Conservation (phyloP, 2,113 vertebrate genomes). For the Turnix velox region DNA sequence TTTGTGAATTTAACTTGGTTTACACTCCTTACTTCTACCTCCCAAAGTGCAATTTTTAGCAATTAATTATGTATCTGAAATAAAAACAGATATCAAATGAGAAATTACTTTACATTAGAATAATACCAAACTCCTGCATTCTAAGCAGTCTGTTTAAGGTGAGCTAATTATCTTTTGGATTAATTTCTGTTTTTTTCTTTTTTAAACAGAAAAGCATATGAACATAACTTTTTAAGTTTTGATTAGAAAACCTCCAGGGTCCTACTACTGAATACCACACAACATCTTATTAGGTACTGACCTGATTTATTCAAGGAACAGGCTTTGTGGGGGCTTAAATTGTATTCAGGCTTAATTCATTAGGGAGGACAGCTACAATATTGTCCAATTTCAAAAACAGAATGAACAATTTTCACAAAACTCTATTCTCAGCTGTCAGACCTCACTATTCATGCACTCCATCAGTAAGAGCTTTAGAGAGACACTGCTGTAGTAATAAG, state of each 20-base stretch:
- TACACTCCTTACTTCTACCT: neutral
- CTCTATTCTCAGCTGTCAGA: neutral
- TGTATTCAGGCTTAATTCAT: neutral
- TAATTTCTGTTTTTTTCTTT: neutral
- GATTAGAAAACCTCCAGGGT: neutral
- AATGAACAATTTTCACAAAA: neutral
- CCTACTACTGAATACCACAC: neutral
- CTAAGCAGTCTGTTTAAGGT: neutral
- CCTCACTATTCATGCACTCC: neutral
- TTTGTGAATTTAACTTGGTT: neutral
- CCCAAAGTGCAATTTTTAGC: neutral
- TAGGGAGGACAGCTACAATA: neutral
- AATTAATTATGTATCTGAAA: neutral
- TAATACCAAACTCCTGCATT: accelerated
- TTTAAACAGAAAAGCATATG: neutral
- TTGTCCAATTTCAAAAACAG: neutral
- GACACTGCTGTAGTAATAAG: neutral
- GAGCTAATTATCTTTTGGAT: neutral
- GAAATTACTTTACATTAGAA: neutral
- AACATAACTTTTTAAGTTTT: neutral
- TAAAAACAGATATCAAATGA: neutral
- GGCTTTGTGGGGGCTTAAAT: neutral
- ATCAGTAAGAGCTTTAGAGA: neutral
- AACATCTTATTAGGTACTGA: neutral
- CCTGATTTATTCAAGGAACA: neutral